phyloP scores from a whole-genome alignment of 2,888 invertebrate species.

The Eupithecia insigniata region DNA sequence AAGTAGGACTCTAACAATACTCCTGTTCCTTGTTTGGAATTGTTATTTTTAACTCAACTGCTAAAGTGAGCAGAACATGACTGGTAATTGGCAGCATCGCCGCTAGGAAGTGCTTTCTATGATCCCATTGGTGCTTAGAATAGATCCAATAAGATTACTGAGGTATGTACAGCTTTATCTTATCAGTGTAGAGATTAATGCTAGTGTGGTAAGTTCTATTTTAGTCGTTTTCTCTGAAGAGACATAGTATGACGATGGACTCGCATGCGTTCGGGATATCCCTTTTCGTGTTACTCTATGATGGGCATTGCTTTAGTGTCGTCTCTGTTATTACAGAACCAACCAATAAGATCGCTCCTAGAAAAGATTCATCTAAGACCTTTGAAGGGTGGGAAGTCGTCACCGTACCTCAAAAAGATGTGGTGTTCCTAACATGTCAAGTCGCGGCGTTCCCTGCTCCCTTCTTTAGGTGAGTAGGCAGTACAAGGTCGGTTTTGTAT shows the following conservation, averaged over 20 bases:
- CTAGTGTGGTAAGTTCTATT: not conserved
- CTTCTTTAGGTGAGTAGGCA: slow-evolving; percentile 86
- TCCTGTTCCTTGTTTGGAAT: slow-evolving; percentile 47
- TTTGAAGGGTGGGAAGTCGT: slow-evolving; percentile 87
- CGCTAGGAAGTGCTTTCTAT: slow-evolving; percentile 8
- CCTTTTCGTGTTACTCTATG: slow-evolving; percentile 7
- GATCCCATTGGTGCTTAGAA: slow-evolving; percentile 5
- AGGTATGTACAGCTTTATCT: slow-evolving; percentile 2
- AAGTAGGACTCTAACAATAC: slow-evolving; percentile 71
- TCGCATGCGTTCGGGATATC: not conserved
- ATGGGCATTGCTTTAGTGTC: slow-evolving; percentile 49
- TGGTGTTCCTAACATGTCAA: slow-evolving; percentile 87
- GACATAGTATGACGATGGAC: not conserved
- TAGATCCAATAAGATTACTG: not conserved
- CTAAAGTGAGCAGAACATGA: slow-evolving; percentile 86
- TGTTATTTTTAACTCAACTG: slow-evolving; percentile 86
- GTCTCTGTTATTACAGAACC: slow-evolving; percentile 85
- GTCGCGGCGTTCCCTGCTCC: slow-evolving; percentile 88
- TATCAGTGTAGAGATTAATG: not conserved
- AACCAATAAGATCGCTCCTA: slow-evolving; percentile 87
- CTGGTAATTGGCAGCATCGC: slow-evolving; percentile 77
- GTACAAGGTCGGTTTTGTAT: slow-evolving; percentile 66
- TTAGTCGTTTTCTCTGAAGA: not conserved
- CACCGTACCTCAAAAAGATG: slow-evolving; percentile 75
- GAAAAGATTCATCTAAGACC: slow-evolving; percentile 78